These are phyloP conservation scores for Carposina sasakii DNA, from an alignment of 1,140 invertebrate species.

Conservation along the genomic window DNA sequence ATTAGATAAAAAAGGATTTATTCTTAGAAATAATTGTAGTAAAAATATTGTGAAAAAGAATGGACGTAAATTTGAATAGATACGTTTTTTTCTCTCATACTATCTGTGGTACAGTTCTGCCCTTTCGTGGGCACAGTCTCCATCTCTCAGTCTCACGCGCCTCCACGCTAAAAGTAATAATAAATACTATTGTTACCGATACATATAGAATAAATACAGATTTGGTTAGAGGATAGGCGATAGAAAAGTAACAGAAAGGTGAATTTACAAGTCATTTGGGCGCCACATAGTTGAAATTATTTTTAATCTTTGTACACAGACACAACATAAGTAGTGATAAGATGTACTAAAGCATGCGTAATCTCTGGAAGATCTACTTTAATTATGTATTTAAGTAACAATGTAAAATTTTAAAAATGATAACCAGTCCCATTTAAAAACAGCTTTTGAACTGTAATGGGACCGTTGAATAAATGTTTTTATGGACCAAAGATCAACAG, in stretches of 20 bases:
- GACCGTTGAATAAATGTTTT: too few species aligned
- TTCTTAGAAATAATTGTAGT: slow-evolving; percentile 50
- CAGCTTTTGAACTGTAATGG: too few species aligned
- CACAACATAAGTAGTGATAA: too few species aligned
- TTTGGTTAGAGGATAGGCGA: slow-evolving; percentile 21
- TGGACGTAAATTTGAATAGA: slow-evolving; percentile 38
- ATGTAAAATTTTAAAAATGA: too few species aligned
- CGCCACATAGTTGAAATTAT: too few species aligned
- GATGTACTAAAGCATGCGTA: too few species aligned
- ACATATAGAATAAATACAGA: slow-evolving; percentile 21
- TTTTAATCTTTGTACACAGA: too few species aligned
- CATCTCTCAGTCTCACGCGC: slow-evolving; percentile 61
- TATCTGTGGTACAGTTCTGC: slow-evolving; percentile 62
- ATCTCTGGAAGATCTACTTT: too few species aligned
- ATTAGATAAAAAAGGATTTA: slow-evolving; percentile 51
- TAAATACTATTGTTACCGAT: slow-evolving; percentile 39
- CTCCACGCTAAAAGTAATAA: slow-evolving; percentile 63
- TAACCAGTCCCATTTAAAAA: too few species aligned
- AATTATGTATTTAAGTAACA: too few species aligned
- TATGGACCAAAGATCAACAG: too few species aligned
- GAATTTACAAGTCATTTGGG: too few species aligned
- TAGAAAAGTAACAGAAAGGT: slow-evolving; percentile 8
- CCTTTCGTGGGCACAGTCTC: slow-evolving; percentile 61
- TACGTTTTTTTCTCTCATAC: slow-evolving; percentile 57
- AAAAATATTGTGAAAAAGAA: slow-evolving; percentile 44